Percentiles rank a stretch among this genome's conserved stretches.
Conservation (phyloP, 2,888 invertebrate genomes). For the Ophioninae sp. region DNA sequence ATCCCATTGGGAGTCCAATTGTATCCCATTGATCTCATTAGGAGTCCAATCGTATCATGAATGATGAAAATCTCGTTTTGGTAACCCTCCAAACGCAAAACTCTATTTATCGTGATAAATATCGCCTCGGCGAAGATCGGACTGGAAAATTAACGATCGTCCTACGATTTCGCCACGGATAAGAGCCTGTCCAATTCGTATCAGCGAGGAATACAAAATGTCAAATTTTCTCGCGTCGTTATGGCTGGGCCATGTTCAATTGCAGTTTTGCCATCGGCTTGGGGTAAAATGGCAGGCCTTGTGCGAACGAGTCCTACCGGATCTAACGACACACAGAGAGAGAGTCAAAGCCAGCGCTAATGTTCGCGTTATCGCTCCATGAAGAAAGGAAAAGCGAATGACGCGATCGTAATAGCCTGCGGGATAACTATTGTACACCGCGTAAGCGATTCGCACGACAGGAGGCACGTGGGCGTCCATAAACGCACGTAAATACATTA, state of each 20-base stretch:
- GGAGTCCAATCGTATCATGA: no score
- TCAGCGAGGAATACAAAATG: neutral
- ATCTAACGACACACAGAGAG: slow-evolving; percentile 42
- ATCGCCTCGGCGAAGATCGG: no score
- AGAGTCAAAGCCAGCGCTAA: slow-evolving; percentile 7
- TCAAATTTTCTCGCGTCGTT: no score
- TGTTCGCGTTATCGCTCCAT: slow-evolving; percentile 31
- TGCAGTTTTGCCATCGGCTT: neutral
- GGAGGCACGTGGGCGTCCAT: slow-evolving; percentile 49
- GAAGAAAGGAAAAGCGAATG: slow-evolving; percentile 44
- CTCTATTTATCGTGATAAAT: no score
- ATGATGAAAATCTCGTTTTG: no score
- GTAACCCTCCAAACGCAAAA: no score
- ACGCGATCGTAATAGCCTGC: slow-evolving; percentile 51
- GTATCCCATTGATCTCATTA: no score
- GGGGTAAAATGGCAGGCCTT: slow-evolving; percentile 28
- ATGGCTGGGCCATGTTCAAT: neutral
- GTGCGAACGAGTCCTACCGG: slow-evolving; percentile 52
- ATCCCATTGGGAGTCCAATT: no score
- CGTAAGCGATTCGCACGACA: slow-evolving; percentile 54
- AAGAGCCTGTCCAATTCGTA: no score
- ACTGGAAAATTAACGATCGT: no score
- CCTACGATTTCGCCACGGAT: no score
- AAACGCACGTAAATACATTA: slow-evolving; percentile 30
- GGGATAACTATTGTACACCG: slow-evolving; percentile 28